phyloP scores from a whole-genome alignment of 2,113 vertebrate species.

The Sapajus apella region DNA sequence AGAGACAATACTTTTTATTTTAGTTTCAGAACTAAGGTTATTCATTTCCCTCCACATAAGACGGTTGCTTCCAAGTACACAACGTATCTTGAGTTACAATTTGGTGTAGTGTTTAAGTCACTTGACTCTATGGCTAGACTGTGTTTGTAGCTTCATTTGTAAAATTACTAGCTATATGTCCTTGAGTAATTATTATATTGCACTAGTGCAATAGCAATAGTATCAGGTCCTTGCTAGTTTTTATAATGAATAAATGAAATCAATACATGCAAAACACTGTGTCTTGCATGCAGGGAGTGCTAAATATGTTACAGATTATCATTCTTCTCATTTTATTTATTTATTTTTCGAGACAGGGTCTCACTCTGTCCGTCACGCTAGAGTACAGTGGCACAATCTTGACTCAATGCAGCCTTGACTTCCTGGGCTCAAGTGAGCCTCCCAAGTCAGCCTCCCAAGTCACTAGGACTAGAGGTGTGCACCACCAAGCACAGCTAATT shows the following conservation, averaged over 20 bases:
- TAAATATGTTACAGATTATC: background rate
- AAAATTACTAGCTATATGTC: background rate
- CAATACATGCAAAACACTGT: background rate
- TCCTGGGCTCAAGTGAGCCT: background rate
- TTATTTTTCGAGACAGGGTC: background rate
- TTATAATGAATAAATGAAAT: background rate
- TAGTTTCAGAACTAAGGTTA: background rate
- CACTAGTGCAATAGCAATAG: background rate
- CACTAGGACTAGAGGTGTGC: background rate
- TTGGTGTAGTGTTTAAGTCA: background rate
- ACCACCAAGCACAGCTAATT: background rate
- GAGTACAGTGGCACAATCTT: background rate
- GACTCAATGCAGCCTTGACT: background rate
- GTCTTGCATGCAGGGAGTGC: background rate
- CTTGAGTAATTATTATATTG: background rate
- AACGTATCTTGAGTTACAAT: background rate
- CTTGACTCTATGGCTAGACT: background rate
- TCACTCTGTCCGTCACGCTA: background rate
- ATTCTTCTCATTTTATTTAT: background rate
- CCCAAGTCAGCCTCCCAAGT: background rate
- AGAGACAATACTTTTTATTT: constrained; percentile 28
- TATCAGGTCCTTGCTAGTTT: background rate
- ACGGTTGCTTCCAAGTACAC: background rate
- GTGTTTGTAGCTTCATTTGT: background rate
- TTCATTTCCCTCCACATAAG: background rate